Percentiles rank a stretch among this genome's conserved stretches.
Conservation (phyloP, 2,113 vertebrate genomes). For the Trochalopteron elliotii region DNA sequence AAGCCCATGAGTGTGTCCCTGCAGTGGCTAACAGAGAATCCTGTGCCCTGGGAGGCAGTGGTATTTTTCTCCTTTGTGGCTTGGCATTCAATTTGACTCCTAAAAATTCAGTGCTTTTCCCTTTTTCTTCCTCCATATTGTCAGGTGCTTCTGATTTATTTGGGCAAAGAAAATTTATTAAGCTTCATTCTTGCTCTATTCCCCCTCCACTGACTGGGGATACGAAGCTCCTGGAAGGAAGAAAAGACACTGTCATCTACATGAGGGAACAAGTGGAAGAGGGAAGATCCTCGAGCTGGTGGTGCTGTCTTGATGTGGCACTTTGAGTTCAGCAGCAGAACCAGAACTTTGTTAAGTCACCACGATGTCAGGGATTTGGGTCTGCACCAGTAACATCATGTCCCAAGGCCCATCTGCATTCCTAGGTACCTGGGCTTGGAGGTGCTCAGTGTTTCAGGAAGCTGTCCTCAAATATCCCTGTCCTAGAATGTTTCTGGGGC, state of each 20-base stretch:
- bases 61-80: background rate
- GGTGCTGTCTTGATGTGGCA: background rate
- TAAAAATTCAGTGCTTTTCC: background rate
- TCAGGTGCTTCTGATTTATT: background rate
- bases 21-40: background rate
- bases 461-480: background rate
- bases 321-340: background rate
- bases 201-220: background rate
- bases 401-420: background rate
- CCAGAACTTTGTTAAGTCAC: background rate
- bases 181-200: background rate
- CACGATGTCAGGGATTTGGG: fast-evolving
- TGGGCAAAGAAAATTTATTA: background rate
- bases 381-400: no score
- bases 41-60: background rate
- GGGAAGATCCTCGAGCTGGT: fast-evolving
- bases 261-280: background rate
- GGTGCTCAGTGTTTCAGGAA: background rate
- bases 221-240: background rate
- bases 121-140: background rate
- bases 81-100: background rate
- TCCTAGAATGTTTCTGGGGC: background rate
- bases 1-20: background rate
- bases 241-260: background rate
- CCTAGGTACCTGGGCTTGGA: background rate